A percentile compares a stretch with the other conserved stretches of the same genome.
phyloP scores from a whole-genome alignment of 1,140 invertebrate species.

The Hypothenemus hampei region DNA sequence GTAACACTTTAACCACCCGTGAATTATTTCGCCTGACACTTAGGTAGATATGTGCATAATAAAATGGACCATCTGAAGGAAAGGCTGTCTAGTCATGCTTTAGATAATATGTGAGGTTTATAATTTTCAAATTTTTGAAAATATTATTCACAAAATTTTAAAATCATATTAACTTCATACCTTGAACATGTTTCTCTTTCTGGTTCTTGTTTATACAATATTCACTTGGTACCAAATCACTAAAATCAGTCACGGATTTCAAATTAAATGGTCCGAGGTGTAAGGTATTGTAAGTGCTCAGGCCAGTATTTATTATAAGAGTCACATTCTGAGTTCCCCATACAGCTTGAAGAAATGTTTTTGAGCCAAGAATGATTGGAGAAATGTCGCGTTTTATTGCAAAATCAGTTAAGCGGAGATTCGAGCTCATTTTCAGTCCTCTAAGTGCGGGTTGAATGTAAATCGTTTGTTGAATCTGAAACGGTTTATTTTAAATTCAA shows the following conservation, averaged over 20 bases:
- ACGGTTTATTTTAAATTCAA: too few species aligned
- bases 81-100: too few species aligned
- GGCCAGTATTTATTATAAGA: conserved; percentile 59
- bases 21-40: too few species aligned
- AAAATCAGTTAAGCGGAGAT: conserved; percentile 66
- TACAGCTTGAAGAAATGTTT: conserved; percentile 65
- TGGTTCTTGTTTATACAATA: conserved; percentile 49
- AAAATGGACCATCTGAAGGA: too few species aligned
- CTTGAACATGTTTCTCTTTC: conserved; percentile 55
- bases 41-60: too few species aligned
- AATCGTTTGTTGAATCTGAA: conserved; percentile 63
- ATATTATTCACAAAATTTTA: too few species aligned
- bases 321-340: conserved; percentile 68
- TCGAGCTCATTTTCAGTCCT: conserved; percentile 64
- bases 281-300: conserved; percentile 40
- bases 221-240: conserved; percentile 64
- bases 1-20: too few species aligned
- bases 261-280: conserved; percentile 57
- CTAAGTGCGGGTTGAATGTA: conserved; percentile 60
- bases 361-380: conserved; percentile 58
- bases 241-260: conserved; percentile 71
- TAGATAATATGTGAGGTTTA: too few species aligned
- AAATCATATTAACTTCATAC: too few species aligned
- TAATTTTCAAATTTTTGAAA: too few species aligned
- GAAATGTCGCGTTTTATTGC: conserved; percentile 51